Evolutionary conservation across 2,797 vertebrate species (phyloP), one percentile per base, ranked within the genome.

Genomic region (Arnoldichthys spilopterus): DNA sequence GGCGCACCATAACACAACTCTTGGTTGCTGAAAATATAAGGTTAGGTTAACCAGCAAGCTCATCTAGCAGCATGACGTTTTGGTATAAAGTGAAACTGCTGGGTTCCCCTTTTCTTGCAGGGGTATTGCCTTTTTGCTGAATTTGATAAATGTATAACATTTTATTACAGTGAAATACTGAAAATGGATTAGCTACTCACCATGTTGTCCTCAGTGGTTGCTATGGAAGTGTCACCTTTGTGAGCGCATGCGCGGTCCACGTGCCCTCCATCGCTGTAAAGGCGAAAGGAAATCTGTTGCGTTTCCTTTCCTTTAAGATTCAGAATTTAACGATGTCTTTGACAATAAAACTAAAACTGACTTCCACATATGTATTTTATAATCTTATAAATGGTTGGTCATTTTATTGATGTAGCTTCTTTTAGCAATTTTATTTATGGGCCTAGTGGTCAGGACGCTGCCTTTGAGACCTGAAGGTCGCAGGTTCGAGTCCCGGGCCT

Each of bases 121-220:
- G 2, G 15, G 7, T 3, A 16, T 13, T 16, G 40, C 15, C 9
- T 20, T 26, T 40, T 72, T 72, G n/a, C 22, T 51, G 8, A n/a
- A 11, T 0, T 32, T 0, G 11, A 7, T 20, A 56, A 62, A 4
- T 12, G 3, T 30, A 0, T 6, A 43, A 1, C 22, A 2, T 45
- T 69, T 26, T 1, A 30, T 54, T 32, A 59, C 6, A 59, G 12
- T 37, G 45, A 54, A 62, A 71, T 20, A 47, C n/a, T 9, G 68
- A 43, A 6, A 26, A 30, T 45, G 54, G 56, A 56, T 72, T 76
- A 58, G 61, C 45, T 54, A 90, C 93, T 91, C 86, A 95, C 94
- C 93, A 94, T 94, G 85, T 88, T 88, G 84, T 82, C 83, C 81
- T 84, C 86, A 83, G 83, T 72, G 91, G 94, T 94, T 94, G 94